Conservation (phyloP, 2,888 invertebrate genomes). For the Cerceris rybyensis region DNA sequence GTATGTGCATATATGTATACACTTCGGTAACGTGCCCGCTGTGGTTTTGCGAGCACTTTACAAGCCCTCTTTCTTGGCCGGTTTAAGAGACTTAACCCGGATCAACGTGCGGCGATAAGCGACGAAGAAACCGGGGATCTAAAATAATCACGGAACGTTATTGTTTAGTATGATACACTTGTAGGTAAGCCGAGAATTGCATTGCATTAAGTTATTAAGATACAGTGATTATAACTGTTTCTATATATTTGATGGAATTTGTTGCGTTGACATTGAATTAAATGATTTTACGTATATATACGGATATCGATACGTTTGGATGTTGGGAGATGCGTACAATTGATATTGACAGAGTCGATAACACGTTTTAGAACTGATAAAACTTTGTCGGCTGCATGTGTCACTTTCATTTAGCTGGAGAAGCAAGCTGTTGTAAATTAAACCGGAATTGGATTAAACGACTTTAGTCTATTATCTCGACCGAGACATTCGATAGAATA, state of each 20-base stretch:
- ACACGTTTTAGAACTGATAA: not conserved
- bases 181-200: slow-evolving; percentile 4
- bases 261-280: not conserved
- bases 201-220: slow-evolving; percentile 19
- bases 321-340: not conserved
- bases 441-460: slow-evolving; percentile 55
- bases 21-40: slow-evolving; percentile 30
- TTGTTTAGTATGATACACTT: slow-evolving; percentile 34
- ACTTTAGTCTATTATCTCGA: slow-evolving; percentile 17
- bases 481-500: slow-evolving; percentile 26
- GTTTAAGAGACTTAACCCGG: slow-evolving; percentile 46
- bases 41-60: slow-evolving; percentile 40
- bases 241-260: not conserved
- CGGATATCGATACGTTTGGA: not conserved
- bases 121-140: slow-evolving; percentile 27
- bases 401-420: slow-evolving; percentile 41
- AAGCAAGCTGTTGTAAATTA: slow-evolving; percentile 55
- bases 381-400: slow-evolving; percentile 31
- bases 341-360: not conserved
- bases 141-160: slow-evolving; percentile 33
- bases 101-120: slow-evolving; percentile 36
- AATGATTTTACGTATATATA: not conserved
- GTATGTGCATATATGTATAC: slow-evolving; percentile 22
- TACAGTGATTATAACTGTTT: not conserved
- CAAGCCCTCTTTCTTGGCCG: slow-evolving; percentile 24